Base-by-base conservation (phyloP, 2,888 invertebrate species). In the Patella ulyssiponensis region DNA sequence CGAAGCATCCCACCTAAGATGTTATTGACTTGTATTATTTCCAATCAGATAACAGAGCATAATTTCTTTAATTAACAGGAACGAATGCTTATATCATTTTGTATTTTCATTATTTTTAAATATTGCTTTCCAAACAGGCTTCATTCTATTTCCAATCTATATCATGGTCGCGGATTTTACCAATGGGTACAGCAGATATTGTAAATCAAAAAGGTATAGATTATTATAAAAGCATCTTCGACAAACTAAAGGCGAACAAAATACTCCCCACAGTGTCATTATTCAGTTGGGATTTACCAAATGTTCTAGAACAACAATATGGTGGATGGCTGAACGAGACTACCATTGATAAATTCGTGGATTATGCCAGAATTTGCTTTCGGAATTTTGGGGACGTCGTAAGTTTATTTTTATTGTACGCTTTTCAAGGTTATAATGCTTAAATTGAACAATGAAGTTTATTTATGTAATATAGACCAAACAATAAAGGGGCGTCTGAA, bases 171-270 rank as follows among this genome's bases (percentile, higher is more conserved):
- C 92, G 96, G 74, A 93, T 96, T 74, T 91, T 96, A 80, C 95
- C 96, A 0, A 93, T 93, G 11, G 96, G 86, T 27, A 82, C 82
- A 3, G 75, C 77, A 4, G 71, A 33, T 51, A 23, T 44, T 20
- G 53, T 95, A 51, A 96, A 95, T 88, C 92, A 93, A 69, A 93
- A 93, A 9, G 96, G 96, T 33, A 93, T 96, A n/a, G 92, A 94
- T 77, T 96, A 96, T 91, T 97, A 97, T 90, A 94, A 94, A 86
- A 93, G 94, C 83, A 91, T 97, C 71, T 95, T 96, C 77, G 93
- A 95, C 85, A 95, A 94, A 84, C 92, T 96, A 7, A 81, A 95
- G 12, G 92, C 91, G 0, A 92, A 93, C 23, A 81, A 92, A 9
- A 94, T 95, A 77, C 89, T 91, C 73, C 95, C 95, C 15, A 86